Conservation (phyloP, 2,888 invertebrate genomes). For the Athrips mouffetella region DNA sequence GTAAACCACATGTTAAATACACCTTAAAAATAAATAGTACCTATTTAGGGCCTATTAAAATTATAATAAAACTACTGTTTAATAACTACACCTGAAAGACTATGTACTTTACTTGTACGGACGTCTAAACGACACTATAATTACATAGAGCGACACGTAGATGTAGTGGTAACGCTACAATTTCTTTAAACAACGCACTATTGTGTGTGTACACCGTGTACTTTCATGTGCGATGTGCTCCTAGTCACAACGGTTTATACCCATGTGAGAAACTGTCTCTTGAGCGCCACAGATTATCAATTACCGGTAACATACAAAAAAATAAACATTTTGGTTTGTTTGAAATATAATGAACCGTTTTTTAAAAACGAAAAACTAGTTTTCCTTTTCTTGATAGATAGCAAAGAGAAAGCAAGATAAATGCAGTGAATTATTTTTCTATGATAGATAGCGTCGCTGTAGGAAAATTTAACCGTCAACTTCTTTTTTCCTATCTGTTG, state of each 20-base stretch:
- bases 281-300: not conserved
- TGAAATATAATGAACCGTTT: no score
- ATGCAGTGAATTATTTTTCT: no score
- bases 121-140: conserved; percentile 8
- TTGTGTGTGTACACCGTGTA: not conserved
- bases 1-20: no score
- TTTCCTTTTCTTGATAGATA: no score
- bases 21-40: no score
- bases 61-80: not conserved
- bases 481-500: no score
- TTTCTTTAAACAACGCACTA: not conserved
- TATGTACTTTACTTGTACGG: not conserved
- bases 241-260: not conserved
- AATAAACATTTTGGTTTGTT: no score
- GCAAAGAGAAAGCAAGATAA: no score
- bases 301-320: not conserved
- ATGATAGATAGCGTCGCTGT: no score
- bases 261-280: conserved; percentile 3
- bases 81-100: not conserved
- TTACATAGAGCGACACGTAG: not conserved
- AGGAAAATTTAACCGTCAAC: no score
- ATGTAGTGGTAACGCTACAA: conserved; percentile 1
- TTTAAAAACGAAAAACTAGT: no score
- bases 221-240: not conserved
- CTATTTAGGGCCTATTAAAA: not conserved